Evolutionary conservation across 2,797 vertebrate genomes (phyloP).

Genomic region (Mustela erminea): DNA sequence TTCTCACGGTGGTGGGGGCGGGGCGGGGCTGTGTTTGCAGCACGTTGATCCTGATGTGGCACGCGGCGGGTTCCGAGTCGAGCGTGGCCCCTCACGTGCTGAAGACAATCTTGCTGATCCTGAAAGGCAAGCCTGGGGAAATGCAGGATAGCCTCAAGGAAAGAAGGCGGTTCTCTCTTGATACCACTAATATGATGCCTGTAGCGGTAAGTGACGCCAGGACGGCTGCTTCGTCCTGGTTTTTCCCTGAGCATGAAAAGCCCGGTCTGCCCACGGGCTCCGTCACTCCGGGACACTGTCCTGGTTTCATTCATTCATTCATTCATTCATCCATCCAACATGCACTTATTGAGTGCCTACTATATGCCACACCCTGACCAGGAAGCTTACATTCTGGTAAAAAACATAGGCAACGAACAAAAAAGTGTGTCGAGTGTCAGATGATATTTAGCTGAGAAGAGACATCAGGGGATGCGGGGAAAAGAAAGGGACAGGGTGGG

Average conservation of each 20-base stretch:
- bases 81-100: slow-evolving; percentile 59
- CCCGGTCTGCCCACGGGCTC: background rate
- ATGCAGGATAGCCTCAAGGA: accelerated
- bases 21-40: background rate
- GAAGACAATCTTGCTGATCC: slow-evolving; percentile 68
- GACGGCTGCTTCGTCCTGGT: background rate
- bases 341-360: background rate
- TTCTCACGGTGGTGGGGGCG: background rate
- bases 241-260: background rate
- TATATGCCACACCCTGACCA: background rate
- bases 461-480: background rate
- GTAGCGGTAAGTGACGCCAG: slow-evolving; percentile 46
- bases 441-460: background rate
- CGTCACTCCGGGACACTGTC: background rate
- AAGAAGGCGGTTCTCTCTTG: background rate
- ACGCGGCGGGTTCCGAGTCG: background rate
- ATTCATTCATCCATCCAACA: background rate
- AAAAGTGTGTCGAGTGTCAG: background rate
- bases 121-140: slow-evolving; percentile 75
- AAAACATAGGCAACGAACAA: background rate
- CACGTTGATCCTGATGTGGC: slow-evolving; percentile 72
- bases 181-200: slow-evolving; percentile 71
- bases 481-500: background rate
- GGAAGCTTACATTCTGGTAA: background rate
- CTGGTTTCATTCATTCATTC: background rate